These are phyloP conservation scores for Heliconius cydno DNA, from an alignment of 2,888 invertebrate genomes.

Conservation along the genomic window DNA sequence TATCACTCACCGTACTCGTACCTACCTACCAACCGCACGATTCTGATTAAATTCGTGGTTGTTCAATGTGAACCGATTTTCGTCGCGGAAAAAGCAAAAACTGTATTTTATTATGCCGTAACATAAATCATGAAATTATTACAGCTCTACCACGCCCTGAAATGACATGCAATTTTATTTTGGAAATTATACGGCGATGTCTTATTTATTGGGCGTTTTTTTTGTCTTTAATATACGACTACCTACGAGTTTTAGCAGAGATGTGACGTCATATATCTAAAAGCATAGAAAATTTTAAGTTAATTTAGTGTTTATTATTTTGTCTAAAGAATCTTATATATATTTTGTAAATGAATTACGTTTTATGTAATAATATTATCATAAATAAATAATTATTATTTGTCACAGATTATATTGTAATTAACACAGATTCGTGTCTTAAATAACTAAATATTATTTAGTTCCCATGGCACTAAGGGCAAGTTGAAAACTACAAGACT, in stretches of 20 bases:
- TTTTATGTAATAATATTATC: not conserved
- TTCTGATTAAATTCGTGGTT: conserved; percentile 64
- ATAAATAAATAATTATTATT: not conserved
- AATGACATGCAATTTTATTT: conserved; percentile 75
- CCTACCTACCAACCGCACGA: conserved; percentile 56
- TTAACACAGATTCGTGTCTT: conserved; percentile 25
- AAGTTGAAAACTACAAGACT: conserved; percentile 66
- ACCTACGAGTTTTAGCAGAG: conserved; percentile 62
- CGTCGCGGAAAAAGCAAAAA: conserved; percentile 66
- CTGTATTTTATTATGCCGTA: conserved; percentile 62
- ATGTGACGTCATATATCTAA: conserved; percentile 59
- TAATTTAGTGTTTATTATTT: not conserved
- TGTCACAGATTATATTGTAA: not conserved
- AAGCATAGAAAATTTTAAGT: conserved; percentile 34
- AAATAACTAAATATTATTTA: conserved; percentile 44
- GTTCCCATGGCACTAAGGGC: conserved; percentile 70
- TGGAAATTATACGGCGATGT: conserved; percentile 72
- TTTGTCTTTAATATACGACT: conserved; percentile 63
- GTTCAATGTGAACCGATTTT: conserved; percentile 72
- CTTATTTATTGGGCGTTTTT: conserved; percentile 77
- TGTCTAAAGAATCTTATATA: not conserved
- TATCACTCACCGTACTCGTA: conserved; percentile 58
- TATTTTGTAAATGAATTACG: not conserved
- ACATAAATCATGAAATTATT: conserved; percentile 78
- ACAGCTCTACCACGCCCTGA: conserved; percentile 71